phyloP scores from a whole-genome alignment of 2,888 invertebrate genomes.

The Polydrusus pterygomalis region DNA sequence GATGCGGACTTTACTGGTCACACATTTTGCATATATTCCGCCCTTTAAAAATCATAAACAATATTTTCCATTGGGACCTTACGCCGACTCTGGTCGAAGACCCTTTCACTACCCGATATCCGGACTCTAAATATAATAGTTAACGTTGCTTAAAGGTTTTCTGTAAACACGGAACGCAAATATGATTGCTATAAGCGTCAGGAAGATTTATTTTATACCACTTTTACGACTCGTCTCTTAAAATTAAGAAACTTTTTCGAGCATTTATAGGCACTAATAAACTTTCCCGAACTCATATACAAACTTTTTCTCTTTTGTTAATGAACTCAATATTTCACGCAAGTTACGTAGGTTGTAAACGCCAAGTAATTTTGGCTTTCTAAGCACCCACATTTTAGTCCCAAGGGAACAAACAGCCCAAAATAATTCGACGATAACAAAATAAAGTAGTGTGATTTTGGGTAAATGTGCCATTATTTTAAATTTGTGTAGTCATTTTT shows the following conservation, averaged over 20 bases:
- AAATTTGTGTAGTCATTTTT: too few species aligned
- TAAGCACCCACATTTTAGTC: conserved; percentile 1
- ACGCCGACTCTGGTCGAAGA: too few species aligned
- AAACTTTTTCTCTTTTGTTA: conserved; percentile 25
- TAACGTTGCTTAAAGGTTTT: too few species aligned
- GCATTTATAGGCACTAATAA: conserved; percentile 31
- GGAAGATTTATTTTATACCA: neutral
- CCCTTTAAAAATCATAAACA: too few species aligned
- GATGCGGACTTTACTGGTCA: too few species aligned
- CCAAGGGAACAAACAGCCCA: conserved; percentile 9
- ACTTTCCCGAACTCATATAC: conserved; percentile 27
- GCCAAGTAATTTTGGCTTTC: conserved; percentile 34
- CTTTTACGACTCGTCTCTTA: neutral
- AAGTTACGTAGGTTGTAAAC: conserved; percentile 33
- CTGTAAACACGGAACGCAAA: too few species aligned
- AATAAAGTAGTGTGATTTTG: neutral
- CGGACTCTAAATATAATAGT: too few species aligned
- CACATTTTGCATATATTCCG: too few species aligned
- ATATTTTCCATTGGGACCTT: too few species aligned
- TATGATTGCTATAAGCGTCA: neutral
- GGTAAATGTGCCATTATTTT: neutral
- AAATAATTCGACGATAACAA: neutral
- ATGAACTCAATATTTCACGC: conserved; percentile 44
- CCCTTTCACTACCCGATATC: too few species aligned
- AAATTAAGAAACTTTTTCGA: conserved; percentile 15